A percentile compares a stretch with the other conserved stretches of the same genome.
Conservation (phyloP, 2,888 invertebrate genomes). For the Colostygia pectinataria region DNA sequence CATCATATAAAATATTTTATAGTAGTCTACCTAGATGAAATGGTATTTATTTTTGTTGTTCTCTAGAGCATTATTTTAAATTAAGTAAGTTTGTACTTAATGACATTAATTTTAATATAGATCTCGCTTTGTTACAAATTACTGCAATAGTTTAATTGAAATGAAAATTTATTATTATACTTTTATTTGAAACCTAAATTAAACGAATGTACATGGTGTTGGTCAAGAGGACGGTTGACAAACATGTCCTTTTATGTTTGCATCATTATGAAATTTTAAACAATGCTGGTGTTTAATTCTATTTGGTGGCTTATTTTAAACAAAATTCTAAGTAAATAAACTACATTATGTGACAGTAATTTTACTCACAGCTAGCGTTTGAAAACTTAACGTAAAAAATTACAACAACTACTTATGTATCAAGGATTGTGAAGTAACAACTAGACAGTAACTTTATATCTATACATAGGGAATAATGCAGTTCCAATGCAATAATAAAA, state of each 20-base stretch:
- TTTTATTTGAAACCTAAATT: too few species aligned
- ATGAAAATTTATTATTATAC: too few species aligned
- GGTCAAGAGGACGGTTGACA: constrained; percentile 29
- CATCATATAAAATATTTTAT: constrained; percentile 6
- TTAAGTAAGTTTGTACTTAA: constrained; percentile 35
- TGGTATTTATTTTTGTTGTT: constrained; percentile 9
- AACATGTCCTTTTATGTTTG: constrained; percentile 22
- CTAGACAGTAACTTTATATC: constrained; percentile 60
- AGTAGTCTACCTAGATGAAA: constrained; percentile 8
- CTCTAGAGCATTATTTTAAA: constrained; percentile 35
- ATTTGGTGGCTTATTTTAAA: constrained; percentile 8
- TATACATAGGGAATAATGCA: constrained; percentile 62
- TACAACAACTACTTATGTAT: constrained; percentile 56
- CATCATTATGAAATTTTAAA: constrained; percentile 14
- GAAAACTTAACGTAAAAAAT: constrained; percentile 62
- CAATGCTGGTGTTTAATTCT: background rate
- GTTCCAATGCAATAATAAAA: constrained; percentile 49
- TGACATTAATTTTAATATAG: constrained; percentile 32
- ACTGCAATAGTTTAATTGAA: constrained; percentile 4
- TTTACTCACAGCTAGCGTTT: constrained; percentile 61
- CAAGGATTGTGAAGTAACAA: constrained; percentile 61
- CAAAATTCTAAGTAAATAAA: constrained; percentile 14
- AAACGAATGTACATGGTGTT: constrained; percentile 26
- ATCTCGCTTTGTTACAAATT: constrained; percentile 10
- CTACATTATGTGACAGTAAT: constrained; percentile 15